Evolutionary conservation across 2,888 invertebrate species (phyloP).

Genomic region (Brenthis daphne): DNA sequence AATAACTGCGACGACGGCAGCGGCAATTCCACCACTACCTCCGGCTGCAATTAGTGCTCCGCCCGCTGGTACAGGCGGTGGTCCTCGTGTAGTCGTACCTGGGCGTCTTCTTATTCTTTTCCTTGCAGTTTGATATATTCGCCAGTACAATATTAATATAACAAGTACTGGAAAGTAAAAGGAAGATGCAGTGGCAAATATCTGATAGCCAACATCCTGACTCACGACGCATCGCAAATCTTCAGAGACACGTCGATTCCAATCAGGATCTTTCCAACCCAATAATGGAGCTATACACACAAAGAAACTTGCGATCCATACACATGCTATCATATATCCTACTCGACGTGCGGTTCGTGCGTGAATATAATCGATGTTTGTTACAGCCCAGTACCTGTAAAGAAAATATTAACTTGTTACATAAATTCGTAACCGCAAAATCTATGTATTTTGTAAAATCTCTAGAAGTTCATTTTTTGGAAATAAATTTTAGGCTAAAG

Average conservation of each 20-base stretch:
- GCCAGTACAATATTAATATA: slow-evolving; percentile 94
- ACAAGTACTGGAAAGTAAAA: slow-evolving; percentile 95
- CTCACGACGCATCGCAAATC: slow-evolving; percentile 90
- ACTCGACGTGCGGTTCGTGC: slow-evolving; percentile 89
- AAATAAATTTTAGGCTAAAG: too few relatives aligned
- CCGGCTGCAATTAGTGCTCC: slow-evolving; percentile 86
- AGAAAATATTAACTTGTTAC: slow-evolving; percentile 22
- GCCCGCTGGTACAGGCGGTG: slow-evolving; percentile 78
- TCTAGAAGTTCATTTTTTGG: too few relatives aligned
- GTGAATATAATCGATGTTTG: slow-evolving; percentile 94
- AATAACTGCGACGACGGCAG: slow-evolving; percentile 87
- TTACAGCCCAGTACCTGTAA: slow-evolving; percentile 93
- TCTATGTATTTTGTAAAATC: too few relatives aligned
- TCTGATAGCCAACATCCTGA: slow-evolving; percentile 92
- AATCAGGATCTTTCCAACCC: slow-evolving; percentile 89
- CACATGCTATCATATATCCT: slow-evolving; percentile 90
- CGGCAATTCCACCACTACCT: slow-evolving; percentile 87
- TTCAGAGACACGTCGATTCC: slow-evolving; percentile 80
- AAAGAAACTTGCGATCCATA: slow-evolving; percentile 91
- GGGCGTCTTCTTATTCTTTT: slow-evolving; percentile 89
- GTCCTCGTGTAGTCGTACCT: slow-evolving; percentile 81
- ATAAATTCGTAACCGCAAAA: too few relatives aligned
- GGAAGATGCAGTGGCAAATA: slow-evolving; percentile 94
- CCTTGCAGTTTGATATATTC: slow-evolving; percentile 94
- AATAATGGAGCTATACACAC: slow-evolving; percentile 94